phyloP scores from a whole-genome alignment of 2,113 vertebrate species.

The Halichoerus grypus region DNA sequence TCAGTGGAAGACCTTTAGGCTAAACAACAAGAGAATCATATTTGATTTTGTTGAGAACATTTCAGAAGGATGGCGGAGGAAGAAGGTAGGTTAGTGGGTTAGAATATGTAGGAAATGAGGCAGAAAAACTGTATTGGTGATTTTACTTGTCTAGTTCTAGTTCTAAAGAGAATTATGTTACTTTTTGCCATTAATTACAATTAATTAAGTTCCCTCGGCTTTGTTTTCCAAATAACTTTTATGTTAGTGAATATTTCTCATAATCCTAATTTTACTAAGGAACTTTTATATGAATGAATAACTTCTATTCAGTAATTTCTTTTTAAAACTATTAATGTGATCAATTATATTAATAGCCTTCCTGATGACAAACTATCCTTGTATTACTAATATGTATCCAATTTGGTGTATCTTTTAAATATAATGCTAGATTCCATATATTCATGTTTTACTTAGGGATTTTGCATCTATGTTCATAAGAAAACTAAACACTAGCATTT shows the following conservation, averaged over 20 bases:
- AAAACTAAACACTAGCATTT: neutral
- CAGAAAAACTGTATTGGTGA: neutral
- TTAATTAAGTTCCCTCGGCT: neutral
- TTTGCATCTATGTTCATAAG: neutral
- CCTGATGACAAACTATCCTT: neutral
- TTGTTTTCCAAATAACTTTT: neutral
- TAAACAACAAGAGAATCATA: neutral
- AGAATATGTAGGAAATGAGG: no score
- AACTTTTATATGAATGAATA: neutral
- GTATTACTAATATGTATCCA: neutral
- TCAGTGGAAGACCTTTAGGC: neutral
- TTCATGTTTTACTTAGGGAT: neutral
- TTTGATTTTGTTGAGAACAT: neutral
- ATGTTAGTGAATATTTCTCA: neutral
- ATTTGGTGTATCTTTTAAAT: neutral
- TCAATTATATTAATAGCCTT: neutral
- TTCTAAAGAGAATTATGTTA: neutral
- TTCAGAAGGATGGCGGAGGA: neutral
- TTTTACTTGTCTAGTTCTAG: neutral
- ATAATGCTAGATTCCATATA: neutral
- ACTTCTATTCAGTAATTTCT: neutral
- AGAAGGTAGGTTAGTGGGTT: neutral
- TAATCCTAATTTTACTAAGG: neutral
- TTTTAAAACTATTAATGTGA: neutral
- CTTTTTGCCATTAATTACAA: neutral